phyloP scores from a whole-genome alignment of 2,888 invertebrate species.

The Cataglyphis rosenhaueri region DNA sequence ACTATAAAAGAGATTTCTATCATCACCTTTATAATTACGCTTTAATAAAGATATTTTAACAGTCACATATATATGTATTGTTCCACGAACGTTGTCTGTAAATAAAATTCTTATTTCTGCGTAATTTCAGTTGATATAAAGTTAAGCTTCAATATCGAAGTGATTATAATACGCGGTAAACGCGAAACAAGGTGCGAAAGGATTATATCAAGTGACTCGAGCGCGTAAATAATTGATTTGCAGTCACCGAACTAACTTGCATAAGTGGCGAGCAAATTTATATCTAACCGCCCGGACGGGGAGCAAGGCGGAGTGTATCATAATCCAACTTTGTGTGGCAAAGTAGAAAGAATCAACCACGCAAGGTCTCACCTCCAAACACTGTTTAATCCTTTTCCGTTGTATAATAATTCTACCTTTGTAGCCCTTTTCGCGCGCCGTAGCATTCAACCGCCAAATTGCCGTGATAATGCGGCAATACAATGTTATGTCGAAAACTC shows the following conservation, averaged over 20 bases:
- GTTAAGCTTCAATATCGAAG: not conserved
- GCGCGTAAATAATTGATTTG: slow-evolving; percentile 26
- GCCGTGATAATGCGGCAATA: slow-evolving; percentile 18
- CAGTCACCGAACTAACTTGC: slow-evolving; percentile 29
- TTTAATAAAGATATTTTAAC: not conserved
- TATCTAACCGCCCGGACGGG: slow-evolving; percentile 42
- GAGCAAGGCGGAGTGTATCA: slow-evolving; percentile 31
- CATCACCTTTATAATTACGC: not conserved
- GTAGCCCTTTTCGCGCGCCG: slow-evolving; percentile 23
- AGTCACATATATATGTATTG: too few species aligned
- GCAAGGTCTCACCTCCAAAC: slow-evolving; percentile 59
- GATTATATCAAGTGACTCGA: not conserved
- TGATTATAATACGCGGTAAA: not conserved
- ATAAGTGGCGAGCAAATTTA: slow-evolving; percentile 35
- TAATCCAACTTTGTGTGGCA: slow-evolving; percentile 56
- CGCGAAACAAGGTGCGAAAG: not conserved
- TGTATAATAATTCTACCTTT: slow-evolving; percentile 29
- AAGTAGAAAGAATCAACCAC: slow-evolving; percentile 57
- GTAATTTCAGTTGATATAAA: not conserved
- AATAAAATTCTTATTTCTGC: not conserved
- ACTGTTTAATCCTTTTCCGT: slow-evolving; percentile 67
- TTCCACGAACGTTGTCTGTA: not conserved
- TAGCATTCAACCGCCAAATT: slow-evolving; percentile 52
- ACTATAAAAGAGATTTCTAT: not conserved
- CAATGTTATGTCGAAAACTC: slow-evolving; percentile 19